Conservation (phyloP, 2,888 invertebrate genomes). For the Omphaloscelis lunosa region DNA sequence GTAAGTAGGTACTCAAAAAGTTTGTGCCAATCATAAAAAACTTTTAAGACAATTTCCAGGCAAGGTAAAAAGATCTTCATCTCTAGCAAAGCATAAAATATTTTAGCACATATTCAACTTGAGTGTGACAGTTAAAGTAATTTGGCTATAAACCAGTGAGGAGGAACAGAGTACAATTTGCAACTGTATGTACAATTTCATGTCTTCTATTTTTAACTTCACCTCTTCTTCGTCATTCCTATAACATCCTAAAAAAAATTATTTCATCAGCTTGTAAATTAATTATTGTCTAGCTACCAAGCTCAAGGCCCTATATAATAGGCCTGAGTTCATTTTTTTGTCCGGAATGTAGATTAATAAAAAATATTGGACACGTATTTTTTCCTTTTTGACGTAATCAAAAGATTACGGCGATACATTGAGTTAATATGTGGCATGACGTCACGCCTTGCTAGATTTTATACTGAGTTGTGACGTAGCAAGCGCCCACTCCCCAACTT, state of each 20-base stretch:
- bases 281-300: neutral
- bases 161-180: slow-evolving; percentile 21
- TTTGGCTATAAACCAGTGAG: slow-evolving; percentile 31
- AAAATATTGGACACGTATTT: too few relatives aligned
- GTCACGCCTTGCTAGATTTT: too few relatives aligned
- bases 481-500: too few relatives aligned
- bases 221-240: neutral
- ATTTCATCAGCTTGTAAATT: neutral
- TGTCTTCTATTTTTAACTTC: slow-evolving; percentile 1
- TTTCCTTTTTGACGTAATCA: too few relatives aligned
- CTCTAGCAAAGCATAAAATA: slow-evolving; percentile 33
- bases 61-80: slow-evolving; percentile 14
- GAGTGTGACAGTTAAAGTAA: slow-evolving; percentile 38
- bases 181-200: slow-evolving; percentile 19
- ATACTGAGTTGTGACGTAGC: too few relatives aligned
- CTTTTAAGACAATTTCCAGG: slow-evolving; percentile 36
- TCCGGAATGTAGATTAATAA: too few relatives aligned
- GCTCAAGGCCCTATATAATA: neutral
- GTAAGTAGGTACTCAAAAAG: slow-evolving; percentile 11
- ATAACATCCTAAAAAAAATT: neutral
- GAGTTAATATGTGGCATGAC: too few relatives aligned
- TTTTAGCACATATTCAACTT: slow-evolving; percentile 46
- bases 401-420: too few relatives aligned
- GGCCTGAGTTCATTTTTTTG: too few relatives aligned
- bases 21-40: slow-evolving; percentile 37